A percentile compares a stretch with the other conserved stretches of the same genome.
Conservation (phyloP, 2,113 vertebrate genomes). For the Donacobius atricapilla region DNA sequence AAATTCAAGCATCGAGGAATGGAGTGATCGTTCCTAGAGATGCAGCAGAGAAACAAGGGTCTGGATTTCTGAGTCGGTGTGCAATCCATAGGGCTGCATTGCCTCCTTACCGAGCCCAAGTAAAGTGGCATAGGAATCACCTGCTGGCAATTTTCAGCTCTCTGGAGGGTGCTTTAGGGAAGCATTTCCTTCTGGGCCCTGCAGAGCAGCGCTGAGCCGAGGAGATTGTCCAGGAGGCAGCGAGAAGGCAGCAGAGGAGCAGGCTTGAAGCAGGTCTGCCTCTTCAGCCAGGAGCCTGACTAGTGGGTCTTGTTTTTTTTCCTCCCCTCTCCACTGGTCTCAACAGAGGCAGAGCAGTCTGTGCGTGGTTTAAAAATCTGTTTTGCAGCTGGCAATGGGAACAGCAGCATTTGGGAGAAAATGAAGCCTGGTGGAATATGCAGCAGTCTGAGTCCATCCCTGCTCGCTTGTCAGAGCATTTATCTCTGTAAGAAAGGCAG, state of each 20-base stretch:
- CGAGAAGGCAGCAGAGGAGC: rapidly evolving
- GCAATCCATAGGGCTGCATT: neutral
- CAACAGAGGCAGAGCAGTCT: neutral
- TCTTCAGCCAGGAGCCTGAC: neutral
- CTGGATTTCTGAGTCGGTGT: neutral
- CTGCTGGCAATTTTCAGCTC: neutral
- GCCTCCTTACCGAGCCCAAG: neutral
- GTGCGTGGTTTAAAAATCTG: neutral
- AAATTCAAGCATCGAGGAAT: neutral
- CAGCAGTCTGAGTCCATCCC: neutral
- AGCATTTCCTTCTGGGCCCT: neutral
- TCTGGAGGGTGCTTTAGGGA: neutral
- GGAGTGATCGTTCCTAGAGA: neutral
- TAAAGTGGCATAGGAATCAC: rapidly evolving
- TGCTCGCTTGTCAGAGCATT: rapidly evolving
- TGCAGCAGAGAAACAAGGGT: neutral
- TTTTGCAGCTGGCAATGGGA: neutral
- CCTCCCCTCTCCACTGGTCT: neutral
- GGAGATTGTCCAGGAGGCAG: neutral
- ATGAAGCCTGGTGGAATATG: rapidly evolving
- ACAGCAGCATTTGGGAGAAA: rapidly evolving
- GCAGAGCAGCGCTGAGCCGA: rapidly evolving
- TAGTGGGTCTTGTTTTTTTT: neutral
- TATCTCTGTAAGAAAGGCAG: neutral
- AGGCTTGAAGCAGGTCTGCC: neutral